A percentile compares a stretch with the other conserved stretches of the same genome.
Evolutionary conservation across 2,797 vertebrate genomes (phyloP).

Genomic region (Miichthys miiuy): DNA sequence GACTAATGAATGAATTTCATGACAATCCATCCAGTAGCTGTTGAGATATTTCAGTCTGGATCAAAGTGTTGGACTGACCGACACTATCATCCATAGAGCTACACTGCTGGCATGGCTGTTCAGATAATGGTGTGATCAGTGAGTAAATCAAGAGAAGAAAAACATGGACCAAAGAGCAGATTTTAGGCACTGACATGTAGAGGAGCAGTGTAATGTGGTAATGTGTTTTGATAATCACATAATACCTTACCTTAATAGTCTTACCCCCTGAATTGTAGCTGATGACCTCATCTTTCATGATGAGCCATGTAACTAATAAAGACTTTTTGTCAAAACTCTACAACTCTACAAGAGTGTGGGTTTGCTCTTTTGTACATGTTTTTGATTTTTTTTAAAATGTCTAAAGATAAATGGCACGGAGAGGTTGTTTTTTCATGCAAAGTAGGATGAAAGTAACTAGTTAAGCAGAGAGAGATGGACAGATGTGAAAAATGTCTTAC

Average conservation of each 20-base stretch:
- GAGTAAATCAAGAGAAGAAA: neutral
- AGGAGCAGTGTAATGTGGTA: neutral
- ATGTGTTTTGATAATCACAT: neutral
- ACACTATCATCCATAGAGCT: neutral
- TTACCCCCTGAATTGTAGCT: neutral
- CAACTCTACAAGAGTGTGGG: neutral
- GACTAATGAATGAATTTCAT: neutral
- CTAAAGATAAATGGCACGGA: neutral
- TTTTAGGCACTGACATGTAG: neutral
- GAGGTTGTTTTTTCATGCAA: slow-evolving; percentile 14
- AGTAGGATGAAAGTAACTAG: neutral
- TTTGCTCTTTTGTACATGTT: neutral
- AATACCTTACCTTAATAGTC: neutral
- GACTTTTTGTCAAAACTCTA: neutral
- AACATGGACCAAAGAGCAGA: neutral
- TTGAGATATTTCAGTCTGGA: neutral
- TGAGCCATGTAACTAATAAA: neutral
- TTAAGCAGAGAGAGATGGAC: neutral
- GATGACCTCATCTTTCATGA: neutral
- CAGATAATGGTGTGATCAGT: neutral
- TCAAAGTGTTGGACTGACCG: too few species aligned
- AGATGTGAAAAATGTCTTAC: slow-evolving; percentile 30
- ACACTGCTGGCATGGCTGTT: neutral
- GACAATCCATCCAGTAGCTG: neutral
- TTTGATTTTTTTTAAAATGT: neutral